A percentile compares a stretch with the other conserved stretches of the same genome.
Evolutionary conservation across 2,888 invertebrate species (phyloP).

Genomic region (Ophion ellenae): DNA sequence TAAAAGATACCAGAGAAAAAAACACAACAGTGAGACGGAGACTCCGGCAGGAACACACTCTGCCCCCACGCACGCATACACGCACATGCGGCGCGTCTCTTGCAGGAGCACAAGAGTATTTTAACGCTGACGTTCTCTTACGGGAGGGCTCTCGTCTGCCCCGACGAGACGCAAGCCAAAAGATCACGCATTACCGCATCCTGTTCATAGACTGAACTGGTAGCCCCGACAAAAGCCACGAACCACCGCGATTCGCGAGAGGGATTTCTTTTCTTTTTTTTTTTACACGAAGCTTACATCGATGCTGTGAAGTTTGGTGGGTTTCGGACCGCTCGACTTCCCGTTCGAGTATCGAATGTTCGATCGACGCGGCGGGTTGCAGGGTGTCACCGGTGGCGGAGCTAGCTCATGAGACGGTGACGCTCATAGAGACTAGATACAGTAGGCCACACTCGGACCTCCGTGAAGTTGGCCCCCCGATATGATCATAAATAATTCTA

Average conservation of each 20-base stretch:
- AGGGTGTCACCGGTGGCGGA: not conserved
- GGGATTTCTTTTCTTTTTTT: slow-evolving; percentile 11
- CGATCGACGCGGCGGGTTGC: too few species aligned
- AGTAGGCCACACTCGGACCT: too few species aligned
- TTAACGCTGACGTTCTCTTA: slow-evolving; percentile 62
- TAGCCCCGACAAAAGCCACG: slow-evolving; percentile 41
- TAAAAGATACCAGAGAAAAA: not conserved
- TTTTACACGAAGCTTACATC: slow-evolving; percentile 11
- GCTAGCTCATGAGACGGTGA: not conserved
- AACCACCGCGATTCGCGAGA: slow-evolving; percentile 44
- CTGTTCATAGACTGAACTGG: slow-evolving; percentile 69
- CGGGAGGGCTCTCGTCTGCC: slow-evolving; percentile 70
- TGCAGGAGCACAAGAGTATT: slow-evolving; percentile 17
- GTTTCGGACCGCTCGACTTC: not conserved
- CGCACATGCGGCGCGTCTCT: slow-evolving; percentile 8
- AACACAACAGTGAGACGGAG: slow-evolving; percentile 6
- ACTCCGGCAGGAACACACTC: slow-evolving; percentile 31
- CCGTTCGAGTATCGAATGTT: slow-evolving; percentile 40
- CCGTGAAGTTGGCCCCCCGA: too few species aligned
- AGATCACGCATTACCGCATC: slow-evolving; percentile 78
- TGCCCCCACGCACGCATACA: slow-evolving; percentile 1
- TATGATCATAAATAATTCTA: too few species aligned
- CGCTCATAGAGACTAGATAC: too few species aligned
- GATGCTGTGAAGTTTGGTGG: slow-evolving; percentile 18
- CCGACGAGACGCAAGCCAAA: slow-evolving; percentile 71